Percentiles rank a stretch among this genome's conserved stretches.
Evolutionary conservation across 2,113 vertebrate species (phyloP).

Genomic region (Tychaedon coryphoeus): DNA sequence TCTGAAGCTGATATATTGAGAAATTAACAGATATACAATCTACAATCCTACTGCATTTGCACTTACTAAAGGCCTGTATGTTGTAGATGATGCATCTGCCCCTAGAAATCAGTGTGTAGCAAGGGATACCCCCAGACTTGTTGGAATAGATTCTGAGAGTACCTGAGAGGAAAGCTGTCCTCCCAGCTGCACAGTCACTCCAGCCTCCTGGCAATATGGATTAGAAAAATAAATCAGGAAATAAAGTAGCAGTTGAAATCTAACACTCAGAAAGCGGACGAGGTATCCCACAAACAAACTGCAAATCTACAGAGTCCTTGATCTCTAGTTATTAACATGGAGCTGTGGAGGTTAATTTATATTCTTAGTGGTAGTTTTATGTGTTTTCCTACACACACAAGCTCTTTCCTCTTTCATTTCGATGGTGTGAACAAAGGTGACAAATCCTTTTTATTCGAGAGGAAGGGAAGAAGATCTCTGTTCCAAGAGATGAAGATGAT

Average conservation of each 20-base stretch:
- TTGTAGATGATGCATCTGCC: not conserved
- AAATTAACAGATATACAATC: not conserved
- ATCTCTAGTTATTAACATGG: not conserved
- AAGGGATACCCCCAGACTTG: not conserved
- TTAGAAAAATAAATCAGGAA: not conserved
- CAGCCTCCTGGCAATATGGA: not conserved
- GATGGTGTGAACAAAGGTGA: not conserved
- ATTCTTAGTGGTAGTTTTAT: not conserved
- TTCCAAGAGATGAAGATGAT: no score
- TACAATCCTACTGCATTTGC: not conserved
- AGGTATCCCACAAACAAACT: not conserved
- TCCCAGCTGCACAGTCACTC: not conserved
- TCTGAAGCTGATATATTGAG: not conserved
- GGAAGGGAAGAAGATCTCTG: no score
- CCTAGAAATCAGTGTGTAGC: not conserved
- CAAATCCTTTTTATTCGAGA: not conserved
- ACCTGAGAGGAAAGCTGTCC: not conserved
- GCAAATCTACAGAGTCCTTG: not conserved
- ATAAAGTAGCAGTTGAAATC: not conserved
- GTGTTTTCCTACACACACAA: no score
- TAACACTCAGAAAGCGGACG: fast-evolving
- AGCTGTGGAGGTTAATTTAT: not conserved
- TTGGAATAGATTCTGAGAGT: not conserved
- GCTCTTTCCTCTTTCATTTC: not conserved
- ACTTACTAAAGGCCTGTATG: not conserved